These are phyloP conservation scores for Drosophila orosa DNA, from an alignment of 1,140 invertebrate genomes.

Conservation along the genomic window DNA sequence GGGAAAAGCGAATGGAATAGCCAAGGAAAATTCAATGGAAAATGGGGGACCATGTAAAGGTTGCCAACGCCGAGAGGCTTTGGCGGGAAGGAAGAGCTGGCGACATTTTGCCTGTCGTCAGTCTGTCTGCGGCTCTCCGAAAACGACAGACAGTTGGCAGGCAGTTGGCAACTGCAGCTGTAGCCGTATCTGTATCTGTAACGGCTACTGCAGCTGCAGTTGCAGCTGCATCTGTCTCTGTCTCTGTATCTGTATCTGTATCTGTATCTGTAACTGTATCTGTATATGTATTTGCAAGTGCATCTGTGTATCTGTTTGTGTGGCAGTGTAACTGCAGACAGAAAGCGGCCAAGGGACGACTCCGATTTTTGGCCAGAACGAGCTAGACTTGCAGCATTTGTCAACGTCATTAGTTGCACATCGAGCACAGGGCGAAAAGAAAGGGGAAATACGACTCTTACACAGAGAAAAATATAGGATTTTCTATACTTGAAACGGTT, in stretches of 20 bases:
- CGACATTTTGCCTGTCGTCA: constrained; percentile 54
- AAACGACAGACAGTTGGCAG: constrained; percentile 20
- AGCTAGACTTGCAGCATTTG: constrained; percentile 23
- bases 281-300: neutral
- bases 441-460: neutral
- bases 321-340: constrained; percentile 2
- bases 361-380: constrained; percentile 12
- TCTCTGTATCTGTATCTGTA: neutral
- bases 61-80: neutral
- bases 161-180: constrained; percentile 47
- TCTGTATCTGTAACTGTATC: neutral
- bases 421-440: neutral
- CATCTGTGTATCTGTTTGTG: neutral
- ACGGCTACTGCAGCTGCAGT: neutral
- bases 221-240: constrained; percentile 8
- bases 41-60: neutral
- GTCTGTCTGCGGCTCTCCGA: constrained; percentile 52
- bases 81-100: constrained; percentile 21
- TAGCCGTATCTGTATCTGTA: constrained; percentile 4
- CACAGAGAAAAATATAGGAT: neutral
- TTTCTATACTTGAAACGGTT: neutral
- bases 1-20: neutral
- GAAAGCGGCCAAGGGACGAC: constrained; percentile 5
- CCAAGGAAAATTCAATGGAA: neutral
- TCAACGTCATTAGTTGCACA: constrained; percentile 47